These are phyloP conservation scores for Morinoia aosen DNA, from an alignment of 2,888 invertebrate genomes.

Conservation along the genomic window DNA sequence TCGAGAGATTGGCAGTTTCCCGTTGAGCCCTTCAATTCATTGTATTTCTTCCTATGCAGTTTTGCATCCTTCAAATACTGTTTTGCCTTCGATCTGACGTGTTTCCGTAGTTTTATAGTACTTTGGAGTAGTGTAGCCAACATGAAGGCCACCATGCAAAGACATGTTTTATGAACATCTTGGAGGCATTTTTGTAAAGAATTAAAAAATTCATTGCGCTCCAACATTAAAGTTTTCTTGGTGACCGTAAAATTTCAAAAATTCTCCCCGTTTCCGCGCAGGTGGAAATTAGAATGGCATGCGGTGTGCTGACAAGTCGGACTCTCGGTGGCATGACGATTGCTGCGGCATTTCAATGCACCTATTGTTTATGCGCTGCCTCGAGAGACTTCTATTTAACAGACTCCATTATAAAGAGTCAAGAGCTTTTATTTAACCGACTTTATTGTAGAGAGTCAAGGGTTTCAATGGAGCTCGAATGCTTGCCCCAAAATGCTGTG, in stretches of 20 bases:
- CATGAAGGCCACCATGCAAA: too few species aligned
- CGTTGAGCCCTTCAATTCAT: too few species aligned
- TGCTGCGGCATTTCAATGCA: constrained; percentile 9
- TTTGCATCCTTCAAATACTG: too few species aligned
- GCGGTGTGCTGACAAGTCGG: neutral
- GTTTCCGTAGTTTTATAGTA: too few species aligned
- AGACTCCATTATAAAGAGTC: constrained; percentile 17
- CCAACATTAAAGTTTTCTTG: neutral
- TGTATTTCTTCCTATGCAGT: too few species aligned
- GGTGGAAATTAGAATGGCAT: neutral
- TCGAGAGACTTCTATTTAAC: constrained; percentile 12
- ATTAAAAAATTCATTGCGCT: neutral
- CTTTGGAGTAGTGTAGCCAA: too few species aligned
- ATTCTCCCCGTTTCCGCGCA: neutral
- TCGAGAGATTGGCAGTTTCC: too few species aligned
- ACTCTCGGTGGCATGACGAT: neutral
- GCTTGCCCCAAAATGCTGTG: neutral
- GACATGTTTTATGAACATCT: too few species aligned
- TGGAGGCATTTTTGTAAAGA: neutral
- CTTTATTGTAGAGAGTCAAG: neutral
- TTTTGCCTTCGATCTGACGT: too few species aligned
- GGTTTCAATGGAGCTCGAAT: neutral
- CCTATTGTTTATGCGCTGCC: constrained; percentile 6
- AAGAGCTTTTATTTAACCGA: constrained; percentile 17
- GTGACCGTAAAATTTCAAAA: neutral